Evolutionary conservation across 2,113 vertebrate genomes (phyloP).

Genomic region (Candoia aspera): DNA sequence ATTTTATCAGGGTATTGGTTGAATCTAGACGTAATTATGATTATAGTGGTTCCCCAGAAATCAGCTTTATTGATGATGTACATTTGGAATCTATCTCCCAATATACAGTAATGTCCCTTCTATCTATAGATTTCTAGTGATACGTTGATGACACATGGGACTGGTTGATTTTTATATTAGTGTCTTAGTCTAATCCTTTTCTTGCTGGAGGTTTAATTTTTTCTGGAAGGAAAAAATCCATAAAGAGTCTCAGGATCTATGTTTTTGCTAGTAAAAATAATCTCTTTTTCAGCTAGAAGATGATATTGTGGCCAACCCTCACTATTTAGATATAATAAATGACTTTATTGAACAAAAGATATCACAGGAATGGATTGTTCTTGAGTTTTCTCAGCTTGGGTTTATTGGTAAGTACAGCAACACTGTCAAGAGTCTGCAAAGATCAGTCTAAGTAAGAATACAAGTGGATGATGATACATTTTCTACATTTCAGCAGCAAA

Average conservation of each 20-base stretch:
- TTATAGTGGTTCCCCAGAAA: not conserved
- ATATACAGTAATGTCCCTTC: not conserved
- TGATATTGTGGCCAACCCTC: slow-evolving; percentile 76
- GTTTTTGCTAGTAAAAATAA: not conserved
- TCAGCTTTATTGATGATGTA: not conserved
- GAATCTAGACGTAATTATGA: not conserved
- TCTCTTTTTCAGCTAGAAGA: slow-evolving; percentile 76
- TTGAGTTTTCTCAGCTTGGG: slow-evolving; percentile 80
- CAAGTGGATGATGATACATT: not conserved
- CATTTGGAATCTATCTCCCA: not conserved
- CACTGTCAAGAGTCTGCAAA: not conserved
- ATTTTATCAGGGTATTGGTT: not conserved
- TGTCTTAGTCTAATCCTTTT: not conserved
- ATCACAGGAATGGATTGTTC: slow-evolving; percentile 73
- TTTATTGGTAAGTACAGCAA: slow-evolving; percentile 78
- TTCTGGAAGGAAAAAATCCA: not conserved
- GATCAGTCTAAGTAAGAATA: not conserved
- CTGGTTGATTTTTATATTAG: not conserved
- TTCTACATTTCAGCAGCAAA: not conserved
- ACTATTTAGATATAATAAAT: slow-evolving; percentile 70
- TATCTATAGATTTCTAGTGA: not conserved
- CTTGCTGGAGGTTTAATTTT: not conserved
- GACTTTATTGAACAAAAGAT: slow-evolving; percentile 63
- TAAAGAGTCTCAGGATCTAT: slow-evolving; percentile 10
- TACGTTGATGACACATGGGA: not conserved